Evolutionary conservation across 1,140 invertebrate genomes (phyloP).

Genomic region (Telenomus remus): DNA sequence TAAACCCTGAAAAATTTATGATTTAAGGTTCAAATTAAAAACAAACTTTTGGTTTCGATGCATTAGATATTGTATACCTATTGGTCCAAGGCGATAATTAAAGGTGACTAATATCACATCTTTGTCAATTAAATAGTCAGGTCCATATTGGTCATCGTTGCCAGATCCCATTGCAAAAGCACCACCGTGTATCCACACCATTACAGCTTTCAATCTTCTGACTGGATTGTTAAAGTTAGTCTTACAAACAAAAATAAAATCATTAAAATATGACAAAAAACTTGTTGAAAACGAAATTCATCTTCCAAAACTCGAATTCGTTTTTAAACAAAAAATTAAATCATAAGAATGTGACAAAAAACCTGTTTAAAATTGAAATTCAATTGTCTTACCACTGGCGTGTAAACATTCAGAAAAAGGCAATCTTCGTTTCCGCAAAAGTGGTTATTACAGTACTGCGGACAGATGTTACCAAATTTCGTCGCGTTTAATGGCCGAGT

Average conservation of each 20-base stretch:
- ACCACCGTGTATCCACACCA: constrained; percentile 67
- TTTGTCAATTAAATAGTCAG: constrained; percentile 73
- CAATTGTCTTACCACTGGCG: constrained; percentile 8
- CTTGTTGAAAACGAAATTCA: neutral
- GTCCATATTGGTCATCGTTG: constrained; percentile 68
- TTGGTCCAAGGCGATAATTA: constrained; percentile 80
- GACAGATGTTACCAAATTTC: constrained; percentile 17
- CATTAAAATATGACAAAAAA: too few species aligned
- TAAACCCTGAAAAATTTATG: constrained; percentile 30
- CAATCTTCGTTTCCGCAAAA: constrained; percentile 25
- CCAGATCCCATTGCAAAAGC: constrained; percentile 71
- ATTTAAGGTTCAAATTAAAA: too few species aligned
- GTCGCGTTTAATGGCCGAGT: neutral
- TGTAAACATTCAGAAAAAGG: constrained; percentile 34
- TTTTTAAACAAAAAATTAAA: too few species aligned
- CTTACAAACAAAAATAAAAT: neutral
- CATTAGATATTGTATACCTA: too few species aligned
- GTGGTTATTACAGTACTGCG: neutral
- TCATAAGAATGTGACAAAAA: too few species aligned
- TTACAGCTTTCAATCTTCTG: constrained; percentile 56
- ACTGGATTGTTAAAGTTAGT: constrained; percentile 3
- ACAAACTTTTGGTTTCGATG: too few species aligned
- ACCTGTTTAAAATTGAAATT: too few species aligned
- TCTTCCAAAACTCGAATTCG: neutral
- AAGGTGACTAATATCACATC: constrained; percentile 80